phyloP scores from a whole-genome alignment of 2,113 vertebrate species.

The Pseudorectes ferrugineus region DNA sequence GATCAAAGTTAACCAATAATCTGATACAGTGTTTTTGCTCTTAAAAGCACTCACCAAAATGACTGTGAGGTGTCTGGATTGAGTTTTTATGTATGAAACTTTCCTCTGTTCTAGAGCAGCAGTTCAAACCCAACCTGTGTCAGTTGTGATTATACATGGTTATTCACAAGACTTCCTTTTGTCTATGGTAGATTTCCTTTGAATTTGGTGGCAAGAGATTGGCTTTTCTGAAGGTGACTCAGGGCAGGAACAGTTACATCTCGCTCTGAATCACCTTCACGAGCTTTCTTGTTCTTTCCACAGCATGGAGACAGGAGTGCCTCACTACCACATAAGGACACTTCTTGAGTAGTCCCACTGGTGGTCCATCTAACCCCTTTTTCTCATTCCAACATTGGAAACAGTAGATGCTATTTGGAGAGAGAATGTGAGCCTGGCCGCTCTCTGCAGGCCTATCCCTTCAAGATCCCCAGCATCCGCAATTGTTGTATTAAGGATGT shows the following conservation, averaged over 20 bases:
- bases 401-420: neutral
- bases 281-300: neutral
- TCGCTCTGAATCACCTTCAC: constrained; percentile 37
- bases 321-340: neutral
- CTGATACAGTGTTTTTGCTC: neutral
- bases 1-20: constrained; percentile 36
- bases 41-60: neutral
- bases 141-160: neutral
- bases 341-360: neutral
- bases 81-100: neutral
- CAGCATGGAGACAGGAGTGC: neutral
- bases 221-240: constrained; percentile 22
- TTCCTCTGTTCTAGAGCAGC: neutral
- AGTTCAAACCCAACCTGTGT: constrained; percentile 3
- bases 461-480: neutral
- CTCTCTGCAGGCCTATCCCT: neutral
- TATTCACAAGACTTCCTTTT: constrained; percentile 22
- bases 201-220: neutral
- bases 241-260: constrained; percentile 12
- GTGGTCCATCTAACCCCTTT: neutral
- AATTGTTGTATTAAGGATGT: constrained; percentile 25
- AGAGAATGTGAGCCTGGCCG: neutral
- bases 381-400: neutral
- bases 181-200: neutral
- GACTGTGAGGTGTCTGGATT: neutral